Base-by-base conservation (phyloP, 2,113 vertebrate species). In the Craseonycteris thonglongyai region DNA sequence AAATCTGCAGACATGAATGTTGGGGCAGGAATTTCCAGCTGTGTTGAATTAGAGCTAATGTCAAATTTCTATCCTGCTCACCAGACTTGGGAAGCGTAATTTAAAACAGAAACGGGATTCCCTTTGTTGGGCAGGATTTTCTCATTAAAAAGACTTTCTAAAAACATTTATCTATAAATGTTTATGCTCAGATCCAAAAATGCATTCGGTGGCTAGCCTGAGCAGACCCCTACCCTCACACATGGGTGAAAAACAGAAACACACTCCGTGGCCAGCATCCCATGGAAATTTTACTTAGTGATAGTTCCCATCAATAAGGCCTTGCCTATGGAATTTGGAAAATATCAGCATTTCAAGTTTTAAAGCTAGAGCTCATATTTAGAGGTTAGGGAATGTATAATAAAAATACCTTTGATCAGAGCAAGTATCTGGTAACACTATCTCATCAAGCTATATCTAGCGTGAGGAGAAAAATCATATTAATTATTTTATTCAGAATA, bases 21-120 rank as follows among this genome's bases (percentile, higher is more conserved):
- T 7, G 51, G 63, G 81, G 6, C 2, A 82, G 83, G 80, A 40
- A 90, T 61, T 88, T 63, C 79, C 89, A 78, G 94, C 96, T 96
- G 72, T 89, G 45, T 28, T 81, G 61, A 86, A 88, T 82, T 69
- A 94, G 69, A 95, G 30, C 45, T 45, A n/a, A 88, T 85, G 92
- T 95, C 51, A 84, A 63, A 87, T 38, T 61, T 84, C 71, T 75
- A 45, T 84, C 80, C 51, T 14, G 5, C 59, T 69, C 71, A 40
- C 71, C 83, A 59, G 86, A 59, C 49, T 71, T 63, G 16, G 54
- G n/a, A 15, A 59, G 10, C 22, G 2, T 85, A 89, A 91, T 96
- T 88, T 68, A 81, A 93, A 94, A 91, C 71, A 96, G 89, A 96
- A 95, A 58, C 47, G n/a, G 74, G 69, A 72, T 91, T 81, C 82